These are phyloP conservation scores for Hetaerina titia DNA, from an alignment of 2,888 invertebrate genomes.

Conservation along the genomic window DNA sequence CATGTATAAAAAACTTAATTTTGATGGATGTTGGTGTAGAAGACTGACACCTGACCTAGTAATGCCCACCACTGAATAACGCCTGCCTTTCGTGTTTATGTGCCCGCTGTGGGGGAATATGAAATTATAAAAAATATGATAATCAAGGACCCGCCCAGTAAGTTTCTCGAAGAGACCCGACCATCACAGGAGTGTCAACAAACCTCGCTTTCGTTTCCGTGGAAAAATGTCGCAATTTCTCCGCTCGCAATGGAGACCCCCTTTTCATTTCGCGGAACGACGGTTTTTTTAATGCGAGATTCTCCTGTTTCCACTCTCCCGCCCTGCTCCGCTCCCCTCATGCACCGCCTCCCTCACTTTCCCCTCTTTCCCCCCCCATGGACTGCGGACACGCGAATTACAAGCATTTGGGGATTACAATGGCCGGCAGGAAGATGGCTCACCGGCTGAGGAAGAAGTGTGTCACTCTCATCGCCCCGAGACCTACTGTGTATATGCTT, in stretches of 20 bases:
- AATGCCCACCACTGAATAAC: neutral
- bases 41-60: neutral
- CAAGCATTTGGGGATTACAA: neutral
- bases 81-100: neutral
- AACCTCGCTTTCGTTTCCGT: neutral
- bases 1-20: neutral
- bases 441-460: neutral
- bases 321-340: neutral
- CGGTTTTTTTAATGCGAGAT: neutral
- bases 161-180: neutral
- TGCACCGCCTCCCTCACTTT: neutral
- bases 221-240: conserved; percentile 4
- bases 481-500: neutral
- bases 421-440: neutral
- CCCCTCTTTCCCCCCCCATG: neutral
- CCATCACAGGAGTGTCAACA: neutral
- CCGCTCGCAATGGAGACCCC: neutral
- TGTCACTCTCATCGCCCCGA: neutral
- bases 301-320: neutral
- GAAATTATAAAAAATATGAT: neutral
- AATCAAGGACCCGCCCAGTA: neutral
- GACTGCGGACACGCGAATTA: neutral
- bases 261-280: neutral
- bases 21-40: neutral
- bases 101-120: neutral